Conservation (phyloP, 2,888 invertebrate species). For the Euproctis similis region DNA sequence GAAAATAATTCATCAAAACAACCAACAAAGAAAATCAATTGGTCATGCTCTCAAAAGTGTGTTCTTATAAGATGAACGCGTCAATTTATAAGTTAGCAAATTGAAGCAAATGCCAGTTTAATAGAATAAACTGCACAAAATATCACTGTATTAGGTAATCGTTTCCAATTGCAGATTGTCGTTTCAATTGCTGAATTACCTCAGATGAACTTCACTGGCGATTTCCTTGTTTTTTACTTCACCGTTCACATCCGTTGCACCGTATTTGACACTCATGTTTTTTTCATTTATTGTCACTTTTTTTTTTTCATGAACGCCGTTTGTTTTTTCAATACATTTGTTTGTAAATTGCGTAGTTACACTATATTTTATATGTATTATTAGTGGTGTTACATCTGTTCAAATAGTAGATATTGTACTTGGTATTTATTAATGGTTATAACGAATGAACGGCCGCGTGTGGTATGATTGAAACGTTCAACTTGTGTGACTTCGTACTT, state of each 20-base stretch:
- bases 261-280: constrained; percentile 58
- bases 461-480: constrained; percentile 43
- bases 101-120: constrained; percentile 30
- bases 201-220: constrained; percentile 32
- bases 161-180: constrained; percentile 11
- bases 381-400: no score
- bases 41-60: no score
- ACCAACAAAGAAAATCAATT: no score
- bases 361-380: constrained; percentile 13
- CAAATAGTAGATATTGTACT: no score
- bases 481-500: constrained; percentile 53
- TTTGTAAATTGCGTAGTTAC: constrained; percentile 13
- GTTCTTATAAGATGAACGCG: no score
- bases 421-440: constrained; percentile 16
- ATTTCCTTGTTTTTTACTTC: constrained; percentile 37
- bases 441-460: constrained; percentile 38
- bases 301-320: constrained; percentile 5
- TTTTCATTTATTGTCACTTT: constrained; percentile 3
- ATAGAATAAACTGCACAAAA: constrained; percentile 44
- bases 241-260: constrained; percentile 47
- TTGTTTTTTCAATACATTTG: constrained; percentile 12
- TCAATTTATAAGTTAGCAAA: no score
- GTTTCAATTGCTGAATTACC: constrained; percentile 39
- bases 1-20: no score
- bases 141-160: constrained; percentile 28